Evolutionary conservation across 2,797 vertebrate genomes (phyloP).

Genomic region (Chlorospingus semifuscus): DNA sequence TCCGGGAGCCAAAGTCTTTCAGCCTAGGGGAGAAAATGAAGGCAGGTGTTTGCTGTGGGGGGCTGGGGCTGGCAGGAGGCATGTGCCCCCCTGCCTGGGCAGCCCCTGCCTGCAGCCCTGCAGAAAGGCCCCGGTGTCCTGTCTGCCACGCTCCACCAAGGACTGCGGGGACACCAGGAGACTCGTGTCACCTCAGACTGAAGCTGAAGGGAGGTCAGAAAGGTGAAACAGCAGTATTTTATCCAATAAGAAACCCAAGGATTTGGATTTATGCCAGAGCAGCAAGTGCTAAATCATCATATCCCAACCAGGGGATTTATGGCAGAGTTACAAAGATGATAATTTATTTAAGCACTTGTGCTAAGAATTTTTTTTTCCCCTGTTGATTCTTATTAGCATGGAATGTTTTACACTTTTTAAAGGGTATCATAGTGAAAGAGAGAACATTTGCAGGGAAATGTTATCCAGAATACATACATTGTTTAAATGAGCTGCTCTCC

Average conservation of each 20-base stretch:
- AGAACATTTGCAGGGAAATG: slow-evolving; percentile 11
- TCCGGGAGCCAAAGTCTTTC: not conserved
- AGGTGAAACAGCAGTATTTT: not conserved
- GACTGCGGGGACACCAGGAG: not conserved
- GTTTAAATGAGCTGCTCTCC: slow-evolving; percentile 53
- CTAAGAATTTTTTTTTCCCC: slow-evolving; percentile 33
- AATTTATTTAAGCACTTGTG: slow-evolving; percentile 58
- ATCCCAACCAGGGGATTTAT: slow-evolving; percentile 37
- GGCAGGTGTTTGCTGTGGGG: not conserved
- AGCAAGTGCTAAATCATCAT: slow-evolving; percentile 20
- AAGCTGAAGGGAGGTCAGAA: not conserved
- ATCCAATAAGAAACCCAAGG: slow-evolving; percentile 16
- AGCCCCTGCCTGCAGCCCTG: not conserved
- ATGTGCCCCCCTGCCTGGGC: not conserved
- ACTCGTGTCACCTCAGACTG: not conserved
- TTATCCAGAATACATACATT: slow-evolving; percentile 6
- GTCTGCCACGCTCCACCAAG: not conserved
- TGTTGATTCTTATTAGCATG: slow-evolving; percentile 68
- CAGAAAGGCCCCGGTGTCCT: not conserved
- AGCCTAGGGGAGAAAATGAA: not conserved
- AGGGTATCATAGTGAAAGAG: slow-evolving; percentile 17
- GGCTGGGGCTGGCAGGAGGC: not conserved
- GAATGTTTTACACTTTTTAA: slow-evolving; percentile 62
- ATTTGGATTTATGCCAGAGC: slow-evolving; percentile 14
- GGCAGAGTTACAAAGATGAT: slow-evolving; percentile 47